These are phyloP conservation scores for Nymphalis c-album DNA, from an alignment of 2,888 invertebrate genomes.

Conservation along the genomic window DNA sequence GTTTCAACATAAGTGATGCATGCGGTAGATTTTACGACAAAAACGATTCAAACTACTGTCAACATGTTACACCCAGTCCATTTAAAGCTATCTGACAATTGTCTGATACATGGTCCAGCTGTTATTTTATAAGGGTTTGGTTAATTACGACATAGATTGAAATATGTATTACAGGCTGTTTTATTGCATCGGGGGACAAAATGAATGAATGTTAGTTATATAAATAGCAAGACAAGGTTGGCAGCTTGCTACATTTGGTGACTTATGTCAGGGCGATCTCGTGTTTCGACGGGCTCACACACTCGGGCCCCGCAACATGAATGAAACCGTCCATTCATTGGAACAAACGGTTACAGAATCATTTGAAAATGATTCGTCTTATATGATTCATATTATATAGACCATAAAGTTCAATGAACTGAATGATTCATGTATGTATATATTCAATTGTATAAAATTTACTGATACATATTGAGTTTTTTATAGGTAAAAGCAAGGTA, in stretches of 20 bases:
- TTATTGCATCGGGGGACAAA: constrained; percentile 52
- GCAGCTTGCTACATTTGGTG: constrained; percentile 76
- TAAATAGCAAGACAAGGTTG: constrained; percentile 74
- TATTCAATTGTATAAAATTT: constrained; percentile 1
- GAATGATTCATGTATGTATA: constrained; percentile 20
- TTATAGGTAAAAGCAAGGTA: constrained; percentile 1
- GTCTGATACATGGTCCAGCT: constrained; percentile 36
- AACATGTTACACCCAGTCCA: constrained; percentile 32
- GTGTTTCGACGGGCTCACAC: constrained; percentile 52
- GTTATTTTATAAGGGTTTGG: constrained; percentile 39
- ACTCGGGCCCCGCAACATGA: constrained; percentile 49
- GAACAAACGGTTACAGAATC: constrained; percentile 47
- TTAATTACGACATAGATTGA: constrained; percentile 44
- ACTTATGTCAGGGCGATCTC: constrained; percentile 75
- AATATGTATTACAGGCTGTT: constrained; percentile 51
- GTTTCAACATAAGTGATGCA: constrained; percentile 23
- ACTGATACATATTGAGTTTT: constrained; percentile 5
- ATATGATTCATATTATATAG: constrained; percentile 12
- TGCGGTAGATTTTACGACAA: constrained; percentile 25
- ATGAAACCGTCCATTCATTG: constrained; percentile 59
- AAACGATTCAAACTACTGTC: constrained; percentile 34
- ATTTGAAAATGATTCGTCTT: constrained; percentile 46
- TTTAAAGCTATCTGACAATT: constrained; percentile 44
- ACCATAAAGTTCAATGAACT: constrained; percentile 25
- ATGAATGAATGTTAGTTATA: constrained; percentile 55